A percentile compares a stretch with the other conserved stretches of the same genome.
Evolutionary conservation across 2,113 vertebrate genomes (phyloP).

Genomic region (Otis tarda): DNA sequence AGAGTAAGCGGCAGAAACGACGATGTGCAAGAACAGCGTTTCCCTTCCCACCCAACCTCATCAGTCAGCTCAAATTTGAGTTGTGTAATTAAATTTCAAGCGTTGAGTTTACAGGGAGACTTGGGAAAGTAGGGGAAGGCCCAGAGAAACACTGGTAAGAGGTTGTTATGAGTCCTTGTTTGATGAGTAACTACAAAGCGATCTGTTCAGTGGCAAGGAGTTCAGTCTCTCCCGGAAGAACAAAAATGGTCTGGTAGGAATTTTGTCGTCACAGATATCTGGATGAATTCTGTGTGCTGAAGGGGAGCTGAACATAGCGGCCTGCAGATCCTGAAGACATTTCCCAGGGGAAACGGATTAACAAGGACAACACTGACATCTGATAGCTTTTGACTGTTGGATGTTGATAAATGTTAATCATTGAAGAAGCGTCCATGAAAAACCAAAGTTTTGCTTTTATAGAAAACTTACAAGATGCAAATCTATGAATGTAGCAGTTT

Average conservation of each 20-base stretch:
- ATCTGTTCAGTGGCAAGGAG: background rate
- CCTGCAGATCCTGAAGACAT: constrained; percentile 22
- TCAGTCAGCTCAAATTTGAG: background rate
- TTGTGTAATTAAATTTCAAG: background rate
- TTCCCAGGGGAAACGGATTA: constrained; percentile 3
- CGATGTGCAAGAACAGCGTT: background rate
- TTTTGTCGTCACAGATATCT: constrained; percentile 12
- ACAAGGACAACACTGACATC: background rate
- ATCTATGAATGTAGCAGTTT: background rate
- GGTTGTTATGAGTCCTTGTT: background rate
- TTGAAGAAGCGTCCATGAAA: constrained; percentile 8
- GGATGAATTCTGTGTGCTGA: background rate
- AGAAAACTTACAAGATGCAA: background rate
- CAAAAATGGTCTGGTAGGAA: background rate
- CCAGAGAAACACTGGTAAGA: background rate
- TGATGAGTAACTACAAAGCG: background rate
- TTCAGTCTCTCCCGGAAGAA: background rate
- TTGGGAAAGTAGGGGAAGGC: background rate
- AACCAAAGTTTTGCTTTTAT: background rate
- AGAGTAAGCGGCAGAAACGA: background rate
- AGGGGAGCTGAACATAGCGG: constrained; percentile 15
- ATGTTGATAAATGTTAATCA: constrained; percentile 23
- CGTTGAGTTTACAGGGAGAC: background rate
- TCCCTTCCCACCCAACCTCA: background rate
- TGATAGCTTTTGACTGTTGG: constrained; percentile 48